phyloP scores from a whole-genome alignment of 2,113 vertebrate species.

The Eleginops maclovinus region DNA sequence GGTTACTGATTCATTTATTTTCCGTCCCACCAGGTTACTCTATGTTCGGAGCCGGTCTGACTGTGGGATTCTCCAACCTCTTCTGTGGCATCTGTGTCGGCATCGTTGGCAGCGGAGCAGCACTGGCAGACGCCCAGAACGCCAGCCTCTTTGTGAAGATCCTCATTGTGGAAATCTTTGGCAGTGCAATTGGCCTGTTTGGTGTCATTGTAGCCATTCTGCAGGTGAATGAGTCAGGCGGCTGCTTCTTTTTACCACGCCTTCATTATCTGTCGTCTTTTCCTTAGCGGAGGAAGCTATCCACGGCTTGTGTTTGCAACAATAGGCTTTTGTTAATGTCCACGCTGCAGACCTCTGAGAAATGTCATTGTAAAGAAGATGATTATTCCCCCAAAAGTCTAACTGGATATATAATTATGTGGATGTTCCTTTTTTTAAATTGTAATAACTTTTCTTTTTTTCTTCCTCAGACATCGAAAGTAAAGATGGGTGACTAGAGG shows the following conservation, averaged over 20 bases:
- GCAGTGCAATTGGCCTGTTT: slow-evolving; percentile 97
- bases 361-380: neutral
- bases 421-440: neutral
- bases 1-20: slow-evolving; percentile 11
- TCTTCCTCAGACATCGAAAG: slow-evolving; percentile 92
- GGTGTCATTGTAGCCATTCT: slow-evolving; percentile 98
- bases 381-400: neutral
- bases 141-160: slow-evolving; percentile 98
- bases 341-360: neutral
- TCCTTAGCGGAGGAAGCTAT: neutral
- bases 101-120: slow-evolving; percentile 97
- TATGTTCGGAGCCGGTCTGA: slow-evolving; percentile 98
- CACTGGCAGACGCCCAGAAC: slow-evolving; percentile 97
- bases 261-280: neutral
- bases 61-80: slow-evolving; percentile 97
- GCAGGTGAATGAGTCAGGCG: slow-evolving; percentile 85
- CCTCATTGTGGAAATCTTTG: slow-evolving; percentile 99
- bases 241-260: neutral
- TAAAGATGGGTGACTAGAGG: slow-evolving; percentile 98
- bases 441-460: slow-evolving; percentile 17
- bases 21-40: slow-evolving; percentile 88
- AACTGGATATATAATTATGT: neutral
- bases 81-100: slow-evolving; percentile 99
- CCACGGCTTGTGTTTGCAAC: neutral
- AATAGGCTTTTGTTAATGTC: neutral